Evolutionary conservation across 2,113 vertebrate genomes (phyloP).

Genomic region (Halichoeres trimaculatus): DNA sequence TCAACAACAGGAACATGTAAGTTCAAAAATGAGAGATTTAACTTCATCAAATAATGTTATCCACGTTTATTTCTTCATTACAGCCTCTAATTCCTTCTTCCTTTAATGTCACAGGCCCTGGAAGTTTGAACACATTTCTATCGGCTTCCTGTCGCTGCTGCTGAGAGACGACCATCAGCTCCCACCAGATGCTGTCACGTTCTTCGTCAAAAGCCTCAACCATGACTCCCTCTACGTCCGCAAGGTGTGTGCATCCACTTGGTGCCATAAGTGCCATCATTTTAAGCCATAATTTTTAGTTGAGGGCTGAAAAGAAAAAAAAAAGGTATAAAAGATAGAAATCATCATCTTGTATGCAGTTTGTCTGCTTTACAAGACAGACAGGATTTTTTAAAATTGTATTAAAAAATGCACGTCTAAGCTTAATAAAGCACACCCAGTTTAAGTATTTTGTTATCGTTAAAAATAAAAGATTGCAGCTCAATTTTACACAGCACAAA

Average conservation of each 20-base stretch:
- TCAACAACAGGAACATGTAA: conserved; percentile 93
- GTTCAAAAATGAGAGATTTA: conserved; percentile 58
- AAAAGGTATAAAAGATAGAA: no score
- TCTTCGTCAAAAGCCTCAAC: conserved; percentile 96
- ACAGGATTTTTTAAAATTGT: no score
- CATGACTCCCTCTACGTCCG: conserved; percentile 95
- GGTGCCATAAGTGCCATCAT: no score
- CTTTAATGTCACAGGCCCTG: conserved; percentile 87
- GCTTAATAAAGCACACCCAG: no score
- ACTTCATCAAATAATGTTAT: background rate
- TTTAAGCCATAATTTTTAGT: no score
- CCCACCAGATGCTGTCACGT: conserved; percentile 87
- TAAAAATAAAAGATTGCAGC: no score
- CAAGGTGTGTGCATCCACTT: conserved; percentile 87
- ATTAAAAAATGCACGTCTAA: no score
- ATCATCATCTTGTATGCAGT: no score
- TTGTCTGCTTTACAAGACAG: no score
- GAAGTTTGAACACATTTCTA: conserved; percentile 97
- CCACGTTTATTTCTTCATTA: background rate
- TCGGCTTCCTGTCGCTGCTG: conserved; percentile 93
- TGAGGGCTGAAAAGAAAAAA: no score
- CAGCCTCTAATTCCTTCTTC: conserved; percentile 22
- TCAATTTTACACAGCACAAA: no score
- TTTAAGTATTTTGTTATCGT: no score
- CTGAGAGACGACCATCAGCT: conserved; percentile 92